A percentile compares a stretch with the other conserved stretches of the same genome.
Conservation (phyloP, 2,113 vertebrate genomes). For the Symphodus melops region DNA sequence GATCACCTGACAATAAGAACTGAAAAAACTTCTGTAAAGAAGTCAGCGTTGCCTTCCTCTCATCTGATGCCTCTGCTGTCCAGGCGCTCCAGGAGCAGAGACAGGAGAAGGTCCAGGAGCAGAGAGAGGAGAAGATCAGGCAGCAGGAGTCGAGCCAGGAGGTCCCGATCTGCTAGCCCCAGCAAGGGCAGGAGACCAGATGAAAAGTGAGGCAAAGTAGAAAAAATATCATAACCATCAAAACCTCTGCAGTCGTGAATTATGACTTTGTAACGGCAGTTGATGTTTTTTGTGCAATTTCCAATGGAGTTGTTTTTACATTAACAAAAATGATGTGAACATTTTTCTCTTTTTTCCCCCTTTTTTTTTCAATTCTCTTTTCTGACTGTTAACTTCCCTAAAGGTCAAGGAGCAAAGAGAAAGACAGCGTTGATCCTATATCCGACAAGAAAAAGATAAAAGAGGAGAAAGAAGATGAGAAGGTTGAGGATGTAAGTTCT, state of each 20-base stretch:
- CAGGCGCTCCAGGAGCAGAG: slow-evolving; percentile 91
- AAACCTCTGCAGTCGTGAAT: background rate
- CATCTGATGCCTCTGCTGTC: background rate
- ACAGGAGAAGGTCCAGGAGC: slow-evolving; percentile 91
- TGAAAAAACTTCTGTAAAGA: background rate
- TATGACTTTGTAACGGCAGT: background rate
- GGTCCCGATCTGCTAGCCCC: slow-evolving; percentile 89
- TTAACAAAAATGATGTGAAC: background rate
- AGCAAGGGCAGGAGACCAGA: slow-evolving; percentile 90
- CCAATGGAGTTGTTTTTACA: too few species aligned
- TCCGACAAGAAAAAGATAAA: slow-evolving; percentile 96
- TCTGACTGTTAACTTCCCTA: background rate
- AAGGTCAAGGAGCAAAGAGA: slow-evolving; percentile 93
- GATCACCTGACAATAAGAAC: background rate
- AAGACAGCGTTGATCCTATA: slow-evolving; percentile 86
- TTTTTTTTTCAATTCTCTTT: slow-evolving; percentile 28
- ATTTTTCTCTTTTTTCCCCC: slow-evolving; percentile 29
- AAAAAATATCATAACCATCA: background rate
- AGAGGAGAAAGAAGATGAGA: slow-evolving; percentile 97
- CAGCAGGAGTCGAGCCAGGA: slow-evolving; percentile 88
- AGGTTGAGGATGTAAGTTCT: slow-evolving; percentile 90
- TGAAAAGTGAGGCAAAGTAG: slow-evolving; percentile 82
- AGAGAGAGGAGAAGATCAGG: slow-evolving; percentile 88
- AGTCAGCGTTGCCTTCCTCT: background rate
- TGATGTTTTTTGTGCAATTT: background rate